phyloP scores from a whole-genome alignment of 2,888 invertebrate species.

The Dendrolimus pini region DNA sequence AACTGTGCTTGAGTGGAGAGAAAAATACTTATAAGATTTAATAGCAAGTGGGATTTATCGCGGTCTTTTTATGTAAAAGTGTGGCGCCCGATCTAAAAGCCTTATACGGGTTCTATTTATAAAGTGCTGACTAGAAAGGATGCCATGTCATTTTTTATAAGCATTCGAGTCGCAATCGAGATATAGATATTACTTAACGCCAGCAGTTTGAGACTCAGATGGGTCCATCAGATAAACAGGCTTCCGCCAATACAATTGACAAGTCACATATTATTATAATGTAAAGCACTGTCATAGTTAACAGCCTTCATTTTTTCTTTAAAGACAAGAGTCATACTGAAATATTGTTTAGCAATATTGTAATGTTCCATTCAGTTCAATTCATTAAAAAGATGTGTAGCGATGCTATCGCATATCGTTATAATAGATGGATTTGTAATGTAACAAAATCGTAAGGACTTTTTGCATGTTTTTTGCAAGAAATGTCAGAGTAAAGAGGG shows the following conservation, averaged over 20 bases:
- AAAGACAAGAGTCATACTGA: slow-evolving; percentile 8
- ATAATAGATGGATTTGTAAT: slow-evolving; percentile 6
- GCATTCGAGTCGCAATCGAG: not conserved
- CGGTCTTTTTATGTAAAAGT: slow-evolving; percentile 59
- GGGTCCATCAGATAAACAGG: slow-evolving; percentile 43
- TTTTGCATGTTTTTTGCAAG: slow-evolving; percentile 26
- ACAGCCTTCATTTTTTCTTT: not conserved
- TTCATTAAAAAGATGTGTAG: not conserved
- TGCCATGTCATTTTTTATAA: not conserved
- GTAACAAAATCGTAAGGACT: slow-evolving; percentile 6
- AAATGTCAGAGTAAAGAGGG: slow-evolving; percentile 27
- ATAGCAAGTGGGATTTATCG: slow-evolving; percentile 21
- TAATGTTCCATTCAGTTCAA: not conserved
- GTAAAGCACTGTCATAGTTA: slow-evolving; percentile 1
- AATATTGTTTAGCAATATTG: not conserved
- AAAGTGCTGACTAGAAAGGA: slow-evolving; percentile 46
- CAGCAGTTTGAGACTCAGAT: slow-evolving; percentile 48
- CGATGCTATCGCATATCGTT: not conserved
- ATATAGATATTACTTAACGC: slow-evolving; percentile 21
- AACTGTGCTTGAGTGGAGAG: not conserved
- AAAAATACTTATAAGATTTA: not conserved
- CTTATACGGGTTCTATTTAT: slow-evolving; percentile 45
- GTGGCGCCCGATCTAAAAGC: slow-evolving; percentile 56
- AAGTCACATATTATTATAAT: slow-evolving; percentile 20
- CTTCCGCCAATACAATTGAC: slow-evolving; percentile 24